Evolutionary conservation across 2,797 vertebrate genomes (phyloP).

Genomic region (Coregonus sp.): DNA sequence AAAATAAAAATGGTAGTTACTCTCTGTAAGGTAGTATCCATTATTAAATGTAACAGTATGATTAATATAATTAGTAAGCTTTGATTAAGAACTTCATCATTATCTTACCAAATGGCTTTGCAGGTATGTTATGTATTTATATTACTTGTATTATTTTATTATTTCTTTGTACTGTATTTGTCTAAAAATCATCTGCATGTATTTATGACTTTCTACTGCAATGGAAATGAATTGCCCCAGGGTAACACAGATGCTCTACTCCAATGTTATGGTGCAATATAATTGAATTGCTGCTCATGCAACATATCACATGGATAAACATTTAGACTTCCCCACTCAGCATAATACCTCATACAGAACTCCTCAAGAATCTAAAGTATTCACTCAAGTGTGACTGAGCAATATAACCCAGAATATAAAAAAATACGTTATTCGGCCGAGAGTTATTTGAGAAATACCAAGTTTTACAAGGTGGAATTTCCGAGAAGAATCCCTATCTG

Average conservation of each 20-base stretch:
- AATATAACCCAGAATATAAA: slow-evolving; percentile 55
- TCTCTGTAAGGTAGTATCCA: too few relatives aligned
- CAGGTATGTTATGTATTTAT: too few relatives aligned
- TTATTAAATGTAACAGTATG: too few relatives aligned
- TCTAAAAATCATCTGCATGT: not conserved
- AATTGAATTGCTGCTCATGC: slow-evolving; percentile 32
- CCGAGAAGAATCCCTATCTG: slow-evolving; percentile 63
- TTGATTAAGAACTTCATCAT: too few relatives aligned
- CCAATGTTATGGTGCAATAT: slow-evolving; percentile 11
- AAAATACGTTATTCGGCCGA: slow-evolving; percentile 8
- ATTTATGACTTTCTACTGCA: not conserved
- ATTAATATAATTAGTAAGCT: not conserved
- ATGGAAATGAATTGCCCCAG: not conserved
- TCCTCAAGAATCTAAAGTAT: slow-evolving; percentile 52
- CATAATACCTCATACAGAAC: slow-evolving; percentile 26
- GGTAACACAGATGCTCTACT: slow-evolving; percentile 29
- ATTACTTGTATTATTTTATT: too few relatives aligned
- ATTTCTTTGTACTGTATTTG: too few relatives aligned
- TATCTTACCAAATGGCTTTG: not conserved
- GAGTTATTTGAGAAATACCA: slow-evolving; percentile 51
- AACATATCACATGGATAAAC: too few relatives aligned
- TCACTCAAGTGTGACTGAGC: slow-evolving; percentile 59
- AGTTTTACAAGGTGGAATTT: slow-evolving; percentile 58
- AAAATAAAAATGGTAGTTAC: too few relatives aligned
- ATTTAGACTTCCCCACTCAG: not conserved